These are phyloP conservation scores for Monopis laevigella DNA, from an alignment of 2,888 invertebrate species.

Conservation along the genomic window DNA sequence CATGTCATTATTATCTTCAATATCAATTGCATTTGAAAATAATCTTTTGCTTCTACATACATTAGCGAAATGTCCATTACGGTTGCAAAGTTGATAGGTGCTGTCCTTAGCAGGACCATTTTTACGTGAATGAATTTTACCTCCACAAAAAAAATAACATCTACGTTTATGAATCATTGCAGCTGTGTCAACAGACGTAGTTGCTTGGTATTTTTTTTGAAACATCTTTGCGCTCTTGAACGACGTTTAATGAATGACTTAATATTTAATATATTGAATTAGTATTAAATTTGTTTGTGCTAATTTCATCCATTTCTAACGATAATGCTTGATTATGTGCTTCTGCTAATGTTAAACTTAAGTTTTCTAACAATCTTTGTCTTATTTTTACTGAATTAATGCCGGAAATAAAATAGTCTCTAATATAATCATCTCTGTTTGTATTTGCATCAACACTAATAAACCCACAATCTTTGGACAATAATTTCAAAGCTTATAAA, in stretches of 20 bases:
- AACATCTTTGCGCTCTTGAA: neutral
- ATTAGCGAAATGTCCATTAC: conserved; percentile 1
- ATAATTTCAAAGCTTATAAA: neutral
- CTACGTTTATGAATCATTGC: neutral
- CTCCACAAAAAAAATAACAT: neutral
- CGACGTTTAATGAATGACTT: no score
- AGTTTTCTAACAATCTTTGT: conserved; percentile 13
- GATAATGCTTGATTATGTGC: conserved; percentile 14
- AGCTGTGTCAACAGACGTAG: neutral
- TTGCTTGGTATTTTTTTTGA: neutral
- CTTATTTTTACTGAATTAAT: conserved; percentile 12
- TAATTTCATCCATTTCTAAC: conserved; percentile 12
- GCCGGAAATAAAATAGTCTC: conserved; percentile 13
- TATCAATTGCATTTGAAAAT: neutral
- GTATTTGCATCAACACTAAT: conserved; percentile 9
- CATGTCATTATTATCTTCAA: conserved; percentile 17
- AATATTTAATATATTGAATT: no score
- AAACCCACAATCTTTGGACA: neutral
- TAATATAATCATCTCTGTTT: conserved; percentile 1
- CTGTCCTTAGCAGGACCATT: conserved; percentile 1
- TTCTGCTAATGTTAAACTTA: conserved; percentile 12
- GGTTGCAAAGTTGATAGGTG: conserved; percentile 5
- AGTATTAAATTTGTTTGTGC: conserved; percentile 8
- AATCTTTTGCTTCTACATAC: conserved; percentile 2
- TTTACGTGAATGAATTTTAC: conserved; percentile 8